phyloP scores from a whole-genome alignment of 2,113 vertebrate species.

The Plecotus auritus region DNA sequence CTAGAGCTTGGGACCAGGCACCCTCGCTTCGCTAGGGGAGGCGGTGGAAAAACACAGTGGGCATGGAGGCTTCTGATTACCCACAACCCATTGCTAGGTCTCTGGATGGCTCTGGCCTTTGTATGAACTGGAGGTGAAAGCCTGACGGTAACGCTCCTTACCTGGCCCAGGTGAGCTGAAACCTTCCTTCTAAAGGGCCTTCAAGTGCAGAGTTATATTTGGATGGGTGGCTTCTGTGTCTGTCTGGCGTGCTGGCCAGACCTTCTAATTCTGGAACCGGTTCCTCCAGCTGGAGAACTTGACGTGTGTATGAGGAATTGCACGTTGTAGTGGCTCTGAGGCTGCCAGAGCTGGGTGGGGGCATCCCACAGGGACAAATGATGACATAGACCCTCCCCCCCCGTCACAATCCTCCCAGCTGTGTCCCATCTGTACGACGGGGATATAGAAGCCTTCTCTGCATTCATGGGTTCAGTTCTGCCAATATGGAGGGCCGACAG shows the following conservation, averaged over 20 bases:
- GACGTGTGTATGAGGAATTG: neutral
- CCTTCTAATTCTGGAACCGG: neutral
- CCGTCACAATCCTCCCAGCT: accelerated
- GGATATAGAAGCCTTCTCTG: neutral
- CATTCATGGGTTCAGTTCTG: neutral
- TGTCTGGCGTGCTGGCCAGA: neutral
- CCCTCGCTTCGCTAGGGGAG: accelerated
- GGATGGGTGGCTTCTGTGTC: neutral
- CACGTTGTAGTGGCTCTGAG: neutral
- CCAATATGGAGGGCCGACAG: no score
- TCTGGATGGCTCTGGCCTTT: neutral
- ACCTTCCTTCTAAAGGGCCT: neutral
- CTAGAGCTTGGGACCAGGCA: no score
- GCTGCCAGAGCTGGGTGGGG: neutral
- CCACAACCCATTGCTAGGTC: accelerated
- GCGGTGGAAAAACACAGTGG: neutral
- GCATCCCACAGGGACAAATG: neutral
- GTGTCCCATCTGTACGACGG: neutral
- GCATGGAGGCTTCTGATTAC: no score
- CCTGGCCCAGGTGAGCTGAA: neutral
- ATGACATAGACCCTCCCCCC: neutral
- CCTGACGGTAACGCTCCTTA: accelerated
- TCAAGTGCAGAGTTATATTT: neutral
- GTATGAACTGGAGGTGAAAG: accelerated
- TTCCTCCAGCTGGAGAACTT: neutral